Evolutionary conservation across 2,888 invertebrate species (phyloP).

Genomic region (Rotaria magnacalcarata): DNA sequence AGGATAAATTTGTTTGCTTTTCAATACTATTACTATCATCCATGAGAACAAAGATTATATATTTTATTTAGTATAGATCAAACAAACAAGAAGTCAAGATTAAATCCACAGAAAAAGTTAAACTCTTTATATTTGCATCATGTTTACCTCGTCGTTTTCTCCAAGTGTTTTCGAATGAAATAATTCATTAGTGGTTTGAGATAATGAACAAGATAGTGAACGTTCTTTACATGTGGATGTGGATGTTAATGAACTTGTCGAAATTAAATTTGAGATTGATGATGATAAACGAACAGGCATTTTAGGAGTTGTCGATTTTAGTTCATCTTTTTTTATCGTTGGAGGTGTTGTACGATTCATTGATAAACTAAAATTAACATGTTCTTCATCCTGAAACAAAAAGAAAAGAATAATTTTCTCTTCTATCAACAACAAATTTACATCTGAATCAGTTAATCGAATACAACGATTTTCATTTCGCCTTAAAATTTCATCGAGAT

Average conservation of each 20-base stretch:
- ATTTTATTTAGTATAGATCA: background rate
- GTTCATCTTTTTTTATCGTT: slow-evolving; percentile 1
- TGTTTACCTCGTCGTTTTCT: slow-evolving; percentile 8
- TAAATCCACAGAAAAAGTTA: background rate
- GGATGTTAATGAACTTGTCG: slow-evolving; percentile 25
- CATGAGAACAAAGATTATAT: background rate
- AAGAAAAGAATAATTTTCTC: background rate
- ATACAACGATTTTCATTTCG: slow-evolving; percentile 30
- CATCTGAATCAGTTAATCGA: slow-evolving; percentile 23
- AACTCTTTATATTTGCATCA: background rate
- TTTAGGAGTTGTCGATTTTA: slow-evolving; percentile 18
- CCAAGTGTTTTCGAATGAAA: background rate
- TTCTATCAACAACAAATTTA: background rate
- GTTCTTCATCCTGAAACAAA: slow-evolving; percentile 4
- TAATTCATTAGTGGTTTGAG: slow-evolving; percentile 5
- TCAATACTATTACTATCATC: background rate
- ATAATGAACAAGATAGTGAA: slow-evolving; percentile 2
- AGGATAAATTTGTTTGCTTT: background rate
- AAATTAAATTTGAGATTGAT: background rate
- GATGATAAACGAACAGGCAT: slow-evolving; percentile 3
- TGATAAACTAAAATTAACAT: background rate
- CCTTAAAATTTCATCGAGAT: slow-evolving; percentile 31
- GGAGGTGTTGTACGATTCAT: slow-evolving; percentile 11
- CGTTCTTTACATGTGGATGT: slow-evolving; percentile 28
- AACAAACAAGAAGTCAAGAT: background rate